Base-by-base conservation (phyloP, 2,888 invertebrate species). In the Flabesymbios commensalis region DNA sequence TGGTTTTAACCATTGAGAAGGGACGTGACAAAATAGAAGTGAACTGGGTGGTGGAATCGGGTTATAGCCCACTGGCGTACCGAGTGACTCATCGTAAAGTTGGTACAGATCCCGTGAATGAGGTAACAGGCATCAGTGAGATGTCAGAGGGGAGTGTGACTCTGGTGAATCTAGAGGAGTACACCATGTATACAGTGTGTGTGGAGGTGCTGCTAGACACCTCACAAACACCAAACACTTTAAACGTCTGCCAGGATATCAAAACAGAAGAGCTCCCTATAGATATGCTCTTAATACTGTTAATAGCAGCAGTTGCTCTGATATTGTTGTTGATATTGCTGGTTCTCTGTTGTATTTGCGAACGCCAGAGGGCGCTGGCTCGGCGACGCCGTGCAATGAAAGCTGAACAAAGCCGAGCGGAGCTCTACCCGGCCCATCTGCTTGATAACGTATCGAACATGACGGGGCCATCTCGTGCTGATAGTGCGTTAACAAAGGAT, bases 41-140 rank as follows among this genome's bases (percentile, higher is more conserved):
- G 5, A 14, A 14, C 7, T 49, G 49, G 49, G 22, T 17, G 14
- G 14, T 32, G 14, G 10, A 31, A 10, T 7, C 10, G 7, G 29
- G 29, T 7, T 7, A 49, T 31, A 10, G 14, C 14, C 14, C 14
- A 7, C 7, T 49, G 29, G 31, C 29, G 29, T 49, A 49, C 43
- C 26, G 31, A 4, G 31, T 55, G 1, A 55, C 55, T 22, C 28
- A 55, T 22, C 55, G 55, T 19, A 43, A 55, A n/a, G n/a, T 55
- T 26, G 43, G n/a, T 14, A 28, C 55, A 4, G 43, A 31, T 19
- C 28, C 26, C 26, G 5, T 5, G 17, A n/a, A 28, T n/a, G 42
- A 42, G 43, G n/a, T n/a, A n/a, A 42, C 55, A 5, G 43, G 14
- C 14, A 22, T 22, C 24, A 22, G 41, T 5, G 0, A 2, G 55